phyloP scores from a whole-genome alignment of 2,888 invertebrate genomes.

The Galerucella pusilla region DNA sequence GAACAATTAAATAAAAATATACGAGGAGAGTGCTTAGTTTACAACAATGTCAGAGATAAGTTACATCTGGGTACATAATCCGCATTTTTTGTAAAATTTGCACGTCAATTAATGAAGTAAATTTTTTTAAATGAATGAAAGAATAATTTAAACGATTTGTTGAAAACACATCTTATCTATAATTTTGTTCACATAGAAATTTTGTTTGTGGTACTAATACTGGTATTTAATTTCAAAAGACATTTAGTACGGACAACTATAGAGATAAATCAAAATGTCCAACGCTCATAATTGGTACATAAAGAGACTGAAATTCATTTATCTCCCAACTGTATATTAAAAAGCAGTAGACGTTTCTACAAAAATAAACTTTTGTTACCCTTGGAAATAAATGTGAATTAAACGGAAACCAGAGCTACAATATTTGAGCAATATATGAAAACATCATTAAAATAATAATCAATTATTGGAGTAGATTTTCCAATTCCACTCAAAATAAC shows the following conservation, averaged over 20 bases:
- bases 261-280: not conserved
- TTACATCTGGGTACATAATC: no score
- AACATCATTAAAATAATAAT: not conserved
- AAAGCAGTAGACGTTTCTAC: conserved; percentile 7
- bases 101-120: no score
- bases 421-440: not conserved
- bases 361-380: conserved; percentile 10
- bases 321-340: conserved; percentile 12
- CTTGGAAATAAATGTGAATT: not conserved
- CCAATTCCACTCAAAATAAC: not conserved
- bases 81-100: no score
- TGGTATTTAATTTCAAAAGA: conserved; percentile 12
- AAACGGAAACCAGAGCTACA: conserved; percentile 2
- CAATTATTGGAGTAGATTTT: not conserved
- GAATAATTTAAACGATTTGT: not conserved
- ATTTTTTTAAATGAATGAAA: not conserved
- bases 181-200: not conserved
- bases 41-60: no score
- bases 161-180: conserved; percentile 12
- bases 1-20: no score
- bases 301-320: conserved; percentile 21
- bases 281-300: conserved; percentile 8
- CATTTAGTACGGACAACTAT: conserved; percentile 15
- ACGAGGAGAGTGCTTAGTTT: no score
- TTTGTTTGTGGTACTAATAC: conserved; percentile 16